A percentile compares a stretch with the other conserved stretches of the same genome.
Conservation (phyloP, 2,888 invertebrate genomes). For the Acleris emargana region DNA sequence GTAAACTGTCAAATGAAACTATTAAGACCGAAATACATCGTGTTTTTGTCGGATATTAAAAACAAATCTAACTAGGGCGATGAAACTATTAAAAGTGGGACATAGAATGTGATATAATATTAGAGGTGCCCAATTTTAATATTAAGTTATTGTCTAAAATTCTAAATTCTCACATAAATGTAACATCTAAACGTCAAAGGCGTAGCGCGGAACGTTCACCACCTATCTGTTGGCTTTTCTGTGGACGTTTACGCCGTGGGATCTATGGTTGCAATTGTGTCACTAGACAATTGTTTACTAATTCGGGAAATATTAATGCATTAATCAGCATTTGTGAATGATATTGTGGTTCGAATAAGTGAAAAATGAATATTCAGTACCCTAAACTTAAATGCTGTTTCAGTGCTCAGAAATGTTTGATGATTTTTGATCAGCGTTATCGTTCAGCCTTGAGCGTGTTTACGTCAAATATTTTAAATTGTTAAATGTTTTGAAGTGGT, state of each 20-base stretch:
- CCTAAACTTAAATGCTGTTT: constrained; percentile 1
- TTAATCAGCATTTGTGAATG: constrained; percentile 45
- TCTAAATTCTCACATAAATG: no score
- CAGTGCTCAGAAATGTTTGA: constrained; percentile 31
- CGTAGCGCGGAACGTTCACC: constrained; percentile 44
- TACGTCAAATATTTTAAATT: constrained; percentile 68
- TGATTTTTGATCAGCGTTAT: constrained; percentile 40
- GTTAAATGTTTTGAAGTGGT: constrained; percentile 58
- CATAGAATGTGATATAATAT: no score
- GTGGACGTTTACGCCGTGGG: constrained; percentile 75
- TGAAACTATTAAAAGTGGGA: no score
- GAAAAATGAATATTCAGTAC: constrained; percentile 15
- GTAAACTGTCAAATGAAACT: no score
- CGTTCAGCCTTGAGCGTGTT: constrained; percentile 64
- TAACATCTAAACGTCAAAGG: constrained; percentile 1
- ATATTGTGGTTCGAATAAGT: constrained; percentile 33
- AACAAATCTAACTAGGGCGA: no score
- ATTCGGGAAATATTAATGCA: constrained; percentile 63
- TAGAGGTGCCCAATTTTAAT: no score
- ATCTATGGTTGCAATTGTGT: constrained; percentile 81
- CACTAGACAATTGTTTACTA: constrained; percentile 79
- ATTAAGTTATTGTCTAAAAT: no score
- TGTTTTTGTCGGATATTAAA: no score
- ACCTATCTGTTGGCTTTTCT: constrained; percentile 67
- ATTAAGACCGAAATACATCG: no score